These are phyloP conservation scores for Drosophila antonietae DNA, from an alignment of 2,888 invertebrate genomes.

Conservation along the genomic window DNA sequence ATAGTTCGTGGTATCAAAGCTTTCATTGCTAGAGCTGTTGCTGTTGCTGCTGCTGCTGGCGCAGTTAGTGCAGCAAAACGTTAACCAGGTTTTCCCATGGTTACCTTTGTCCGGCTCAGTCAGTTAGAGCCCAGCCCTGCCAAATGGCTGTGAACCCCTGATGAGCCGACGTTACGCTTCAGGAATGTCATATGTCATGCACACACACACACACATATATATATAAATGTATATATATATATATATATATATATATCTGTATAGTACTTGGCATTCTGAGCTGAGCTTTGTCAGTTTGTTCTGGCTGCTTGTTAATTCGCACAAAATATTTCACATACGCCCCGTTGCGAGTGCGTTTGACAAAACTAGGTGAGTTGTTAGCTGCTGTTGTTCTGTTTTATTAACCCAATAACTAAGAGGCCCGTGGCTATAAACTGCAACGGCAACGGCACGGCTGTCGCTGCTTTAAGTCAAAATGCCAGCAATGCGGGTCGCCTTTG, in stretches of 20 bases:
- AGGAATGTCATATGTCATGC: constrained; percentile 30
- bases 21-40: neutral
- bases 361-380: constrained; percentile 63
- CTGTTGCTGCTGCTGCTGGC: constrained; percentile 4
- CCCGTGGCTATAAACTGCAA: constrained; percentile 37
- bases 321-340: constrained; percentile 70
- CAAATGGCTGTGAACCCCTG: constrained; percentile 2
- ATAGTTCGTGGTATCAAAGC: neutral
- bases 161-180: neutral
- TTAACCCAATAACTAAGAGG: constrained; percentile 77
- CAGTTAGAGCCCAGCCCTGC: constrained; percentile 25
- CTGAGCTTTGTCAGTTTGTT: constrained; percentile 23
- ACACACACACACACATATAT: neutral
- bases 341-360: constrained; percentile 37
- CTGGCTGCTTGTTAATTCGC: constrained; percentile 69
- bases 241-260: neutral
- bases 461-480: constrained; percentile 65
- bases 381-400: constrained; percentile 67
- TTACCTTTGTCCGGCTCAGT: constrained; percentile 62
- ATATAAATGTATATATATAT: neutral
- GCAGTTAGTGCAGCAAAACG: constrained; percentile 2
- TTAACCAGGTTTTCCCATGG: constrained; percentile 55
- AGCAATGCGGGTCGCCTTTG: constrained; percentile 71
- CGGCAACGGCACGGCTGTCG: constrained; percentile 13
- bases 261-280: constrained; percentile 29